Conservation (phyloP, 2,888 invertebrate species). For the Rhagophthalmus giganteus region DNA sequence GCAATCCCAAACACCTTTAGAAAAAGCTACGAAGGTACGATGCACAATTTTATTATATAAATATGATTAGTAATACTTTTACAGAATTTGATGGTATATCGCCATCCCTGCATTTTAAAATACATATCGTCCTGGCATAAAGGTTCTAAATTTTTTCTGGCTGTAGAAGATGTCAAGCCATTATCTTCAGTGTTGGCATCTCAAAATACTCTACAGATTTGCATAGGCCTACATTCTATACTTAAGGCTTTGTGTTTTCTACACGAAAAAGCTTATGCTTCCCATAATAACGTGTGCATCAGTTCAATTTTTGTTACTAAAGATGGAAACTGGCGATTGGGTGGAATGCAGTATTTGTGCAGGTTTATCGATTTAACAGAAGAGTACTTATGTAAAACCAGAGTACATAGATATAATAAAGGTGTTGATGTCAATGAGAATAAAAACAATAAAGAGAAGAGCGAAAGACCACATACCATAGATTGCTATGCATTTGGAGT, state of each 20-base stretch:
- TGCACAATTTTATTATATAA: not conserved
- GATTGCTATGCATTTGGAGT: conserved; percentile 80
- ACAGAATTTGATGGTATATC: conserved; percentile 81
- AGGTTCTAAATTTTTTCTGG: conserved; percentile 73
- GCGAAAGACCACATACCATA: conserved; percentile 60
- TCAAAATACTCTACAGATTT: conserved; percentile 78
- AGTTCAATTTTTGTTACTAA: conserved; percentile 79
- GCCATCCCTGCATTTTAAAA: conserved; percentile 84
- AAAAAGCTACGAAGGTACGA: conserved; percentile 80
- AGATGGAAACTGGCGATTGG: conserved; percentile 87
- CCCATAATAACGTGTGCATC: conserved; percentile 82
- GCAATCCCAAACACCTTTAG: conserved; percentile 69
- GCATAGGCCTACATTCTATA: conserved; percentile 80
- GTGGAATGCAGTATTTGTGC: conserved; percentile 81
- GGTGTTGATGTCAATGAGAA: conserved; percentile 74
- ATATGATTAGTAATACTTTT: too few relatives aligned
- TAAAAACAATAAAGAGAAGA: conserved; percentile 54
- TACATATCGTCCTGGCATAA: conserved; percentile 82
- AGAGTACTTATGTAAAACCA: conserved; percentile 68
- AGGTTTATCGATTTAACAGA: conserved; percentile 67
- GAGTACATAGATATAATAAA: conserved; percentile 68
- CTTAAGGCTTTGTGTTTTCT: conserved; percentile 81
- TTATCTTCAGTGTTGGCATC: conserved; percentile 66
- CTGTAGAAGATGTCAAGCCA: conserved; percentile 82
- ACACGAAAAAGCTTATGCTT: conserved; percentile 76